Evolutionary conservation across 2,797 vertebrate species (phyloP).

Genomic region (Acipenser ruthenus): DNA sequence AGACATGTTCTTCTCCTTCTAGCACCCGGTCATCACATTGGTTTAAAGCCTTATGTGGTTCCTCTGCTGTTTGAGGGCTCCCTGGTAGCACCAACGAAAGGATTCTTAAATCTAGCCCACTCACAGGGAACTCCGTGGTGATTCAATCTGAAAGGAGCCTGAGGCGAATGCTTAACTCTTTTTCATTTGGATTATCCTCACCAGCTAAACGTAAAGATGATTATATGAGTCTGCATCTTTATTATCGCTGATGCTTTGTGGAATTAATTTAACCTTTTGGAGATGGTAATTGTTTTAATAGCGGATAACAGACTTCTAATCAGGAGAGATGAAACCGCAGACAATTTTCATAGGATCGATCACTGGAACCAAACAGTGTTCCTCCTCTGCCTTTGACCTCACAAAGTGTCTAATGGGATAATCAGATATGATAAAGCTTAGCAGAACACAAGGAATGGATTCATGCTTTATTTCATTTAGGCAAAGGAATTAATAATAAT

Average conservation of each 20-base stretch:
- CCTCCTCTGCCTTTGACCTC: slow-evolving; percentile 5
- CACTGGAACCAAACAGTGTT: slow-evolving; percentile 11
- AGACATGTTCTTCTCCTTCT: too few species aligned
- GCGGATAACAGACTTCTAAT: slow-evolving; percentile 9
- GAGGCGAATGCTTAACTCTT: slow-evolving; percentile 24
- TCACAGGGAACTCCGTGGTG: slow-evolving; percentile 20
- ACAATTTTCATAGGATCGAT: slow-evolving; percentile 9
- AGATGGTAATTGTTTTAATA: slow-evolving; percentile 19
- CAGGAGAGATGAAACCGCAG: slow-evolving; percentile 13
- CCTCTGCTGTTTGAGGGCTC: not conserved
- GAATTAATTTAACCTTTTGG: slow-evolving; percentile 42
- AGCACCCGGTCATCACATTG: too few species aligned
- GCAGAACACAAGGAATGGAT: not conserved
- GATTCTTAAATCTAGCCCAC: slow-evolving; percentile 30
- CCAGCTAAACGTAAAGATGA: not conserved
- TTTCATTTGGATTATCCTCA: not conserved
- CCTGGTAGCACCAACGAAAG: slow-evolving; percentile 18
- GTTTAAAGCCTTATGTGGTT: too few species aligned
- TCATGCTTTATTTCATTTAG: slow-evolving; percentile 26
- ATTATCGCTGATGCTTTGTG: not conserved
- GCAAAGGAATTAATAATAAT: slow-evolving; percentile 30
- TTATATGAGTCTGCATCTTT: too few species aligned
- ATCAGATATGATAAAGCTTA: slow-evolving; percentile 24
- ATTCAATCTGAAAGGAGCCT: slow-evolving; percentile 45
- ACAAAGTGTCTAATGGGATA: slow-evolving; percentile 18